A percentile compares a stretch with the other conserved stretches of the same genome.
These are phyloP conservation scores for Teleopsis dalmanni DNA, from an alignment of 1,140 invertebrate genomes.

Conservation along the genomic window DNA sequence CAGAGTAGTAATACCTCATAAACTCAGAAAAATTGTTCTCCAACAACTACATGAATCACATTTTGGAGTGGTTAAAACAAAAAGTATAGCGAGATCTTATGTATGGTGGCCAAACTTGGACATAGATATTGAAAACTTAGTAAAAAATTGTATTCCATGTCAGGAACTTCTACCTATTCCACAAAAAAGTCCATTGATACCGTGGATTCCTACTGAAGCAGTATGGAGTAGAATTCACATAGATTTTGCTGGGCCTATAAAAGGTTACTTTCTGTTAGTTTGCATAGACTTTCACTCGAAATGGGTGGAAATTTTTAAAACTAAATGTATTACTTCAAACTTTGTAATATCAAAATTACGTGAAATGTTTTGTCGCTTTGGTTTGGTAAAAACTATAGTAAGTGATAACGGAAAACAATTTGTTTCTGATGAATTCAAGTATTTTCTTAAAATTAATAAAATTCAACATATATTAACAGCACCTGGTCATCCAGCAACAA, in stretches of 20 bases:
- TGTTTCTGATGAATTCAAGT: constrained; percentile 7
- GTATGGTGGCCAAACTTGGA: constrained; percentile 47
- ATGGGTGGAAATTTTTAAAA: neutral
- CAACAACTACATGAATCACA: constrained; percentile 44
- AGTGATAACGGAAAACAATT: constrained; percentile 6
- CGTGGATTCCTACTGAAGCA: constrained; percentile 8
- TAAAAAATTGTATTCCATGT: constrained; percentile 6
- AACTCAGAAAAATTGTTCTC: constrained; percentile 5
- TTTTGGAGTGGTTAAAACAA: constrained; percentile 48
- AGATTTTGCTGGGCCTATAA: neutral
- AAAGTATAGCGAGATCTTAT: constrained; percentile 45
- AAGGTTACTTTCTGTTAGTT: neutral
- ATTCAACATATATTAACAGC: constrained; percentile 5
- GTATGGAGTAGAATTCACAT: constrained; percentile 2
- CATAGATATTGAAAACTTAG: constrained; percentile 6
- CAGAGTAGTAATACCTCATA: constrained; percentile 8
- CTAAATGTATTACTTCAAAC: constrained; percentile 4
- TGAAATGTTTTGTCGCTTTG: constrained; percentile 6
- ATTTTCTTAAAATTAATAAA: constrained; percentile 7
- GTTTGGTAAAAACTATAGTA: constrained; percentile 1
- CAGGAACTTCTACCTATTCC: constrained; percentile 4
- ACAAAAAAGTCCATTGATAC: constrained; percentile 8
- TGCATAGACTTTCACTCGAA: neutral
- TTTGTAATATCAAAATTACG: constrained; percentile 7
- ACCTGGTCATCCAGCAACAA: constrained; percentile 2